phyloP scores from a whole-genome alignment of 2,113 vertebrate genomes.

The Eleginops maclovinus region DNA sequence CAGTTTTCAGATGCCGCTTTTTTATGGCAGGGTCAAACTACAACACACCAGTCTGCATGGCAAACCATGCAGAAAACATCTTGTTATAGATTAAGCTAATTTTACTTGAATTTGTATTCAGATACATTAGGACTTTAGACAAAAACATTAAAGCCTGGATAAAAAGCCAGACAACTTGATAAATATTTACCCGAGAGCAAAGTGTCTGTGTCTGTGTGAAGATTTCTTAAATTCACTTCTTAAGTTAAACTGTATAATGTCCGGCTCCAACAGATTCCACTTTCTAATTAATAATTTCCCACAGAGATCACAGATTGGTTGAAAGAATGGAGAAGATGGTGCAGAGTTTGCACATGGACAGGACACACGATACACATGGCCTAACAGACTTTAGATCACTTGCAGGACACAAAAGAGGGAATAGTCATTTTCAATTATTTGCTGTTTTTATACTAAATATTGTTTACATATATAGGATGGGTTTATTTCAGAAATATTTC shows the following conservation, averaged over 20 bases:
- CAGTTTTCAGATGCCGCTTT: background rate
- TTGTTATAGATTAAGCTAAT: background rate
- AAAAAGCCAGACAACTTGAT: background rate
- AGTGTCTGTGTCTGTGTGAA: slow-evolving; percentile 26
- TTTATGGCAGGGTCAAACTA: background rate
- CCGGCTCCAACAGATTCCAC: background rate
- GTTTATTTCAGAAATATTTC: background rate
- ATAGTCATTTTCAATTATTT: background rate
- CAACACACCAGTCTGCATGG: background rate
- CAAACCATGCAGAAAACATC: background rate
- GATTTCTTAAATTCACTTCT: background rate
- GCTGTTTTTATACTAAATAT: background rate
- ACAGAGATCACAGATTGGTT: slow-evolving; percentile 13
- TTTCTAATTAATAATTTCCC: slow-evolving; percentile 12
- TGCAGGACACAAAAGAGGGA: background rate
- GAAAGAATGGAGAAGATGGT: background rate
- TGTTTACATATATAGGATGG: background rate
- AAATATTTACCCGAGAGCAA: slow-evolving; percentile 12
- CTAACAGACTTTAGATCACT: background rate
- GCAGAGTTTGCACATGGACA: background rate
- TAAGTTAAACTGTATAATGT: background rate
- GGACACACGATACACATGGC: background rate
- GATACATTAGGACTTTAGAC: background rate
- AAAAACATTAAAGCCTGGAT: background rate
- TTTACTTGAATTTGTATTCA: background rate